phyloP scores from a whole-genome alignment of 2,888 invertebrate species.

The Hirtodrosophila cameraria region DNA sequence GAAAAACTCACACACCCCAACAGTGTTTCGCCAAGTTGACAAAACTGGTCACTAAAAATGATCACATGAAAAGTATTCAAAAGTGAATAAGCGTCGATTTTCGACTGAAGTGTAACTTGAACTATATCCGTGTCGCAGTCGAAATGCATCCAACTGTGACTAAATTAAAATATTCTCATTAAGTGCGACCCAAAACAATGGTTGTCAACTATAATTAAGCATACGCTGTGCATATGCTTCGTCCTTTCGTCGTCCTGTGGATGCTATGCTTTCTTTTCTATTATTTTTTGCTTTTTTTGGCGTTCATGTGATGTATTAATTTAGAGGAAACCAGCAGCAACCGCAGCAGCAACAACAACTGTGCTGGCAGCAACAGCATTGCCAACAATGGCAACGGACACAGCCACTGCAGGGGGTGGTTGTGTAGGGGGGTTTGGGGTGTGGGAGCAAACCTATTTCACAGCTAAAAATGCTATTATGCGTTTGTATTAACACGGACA shows the following conservation, averaged over 20 bases:
- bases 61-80: conserved; percentile 48
- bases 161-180: conserved; percentile 75
- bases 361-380: conserved; percentile 24
- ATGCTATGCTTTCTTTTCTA: not conserved
- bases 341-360: conserved; percentile 21
- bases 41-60: conserved; percentile 26
- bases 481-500: conserved; percentile 77
- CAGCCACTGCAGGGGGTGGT: not conserved
- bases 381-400: conserved; percentile 36
- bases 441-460: conserved; percentile 68
- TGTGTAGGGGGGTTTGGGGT: not conserved
- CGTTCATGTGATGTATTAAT: conserved; percentile 74
- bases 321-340: conserved; percentile 56
- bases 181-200: conserved; percentile 56
- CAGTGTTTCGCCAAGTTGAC: too few relatives aligned
- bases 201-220: conserved; percentile 50
- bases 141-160: conserved; percentile 19
- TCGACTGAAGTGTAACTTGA: not conserved
- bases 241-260: not conserved
- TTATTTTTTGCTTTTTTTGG: conserved; percentile 9
- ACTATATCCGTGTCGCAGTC: conserved; percentile 4
- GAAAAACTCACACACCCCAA: conserved; percentile 10
- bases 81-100: conserved; percentile 19
- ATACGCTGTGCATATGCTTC: conserved; percentile 22
- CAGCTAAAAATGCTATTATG: conserved; percentile 76